Conservation (phyloP, 2,888 invertebrate genomes). For the Drosophila picticornis region DNA sequence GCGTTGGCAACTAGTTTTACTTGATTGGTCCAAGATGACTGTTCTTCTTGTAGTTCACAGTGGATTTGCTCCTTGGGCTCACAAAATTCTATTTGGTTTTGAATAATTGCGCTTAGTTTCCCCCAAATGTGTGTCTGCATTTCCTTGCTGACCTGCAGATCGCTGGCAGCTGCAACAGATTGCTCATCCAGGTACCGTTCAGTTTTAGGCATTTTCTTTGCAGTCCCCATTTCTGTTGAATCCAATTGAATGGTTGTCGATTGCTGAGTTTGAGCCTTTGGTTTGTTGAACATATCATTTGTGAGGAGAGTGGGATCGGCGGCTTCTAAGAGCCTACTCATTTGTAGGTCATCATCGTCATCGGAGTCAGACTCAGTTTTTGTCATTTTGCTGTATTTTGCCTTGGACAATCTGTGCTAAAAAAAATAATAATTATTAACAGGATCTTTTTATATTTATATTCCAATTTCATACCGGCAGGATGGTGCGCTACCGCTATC, state of each 20-base stretch:
- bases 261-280: not conserved
- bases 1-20: slow-evolving; percentile 2
- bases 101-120: not conserved
- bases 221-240: not conserved
- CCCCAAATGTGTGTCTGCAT: slow-evolving; percentile 10
- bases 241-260: not conserved
- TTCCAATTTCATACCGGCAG: not conserved
- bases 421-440: not conserved
- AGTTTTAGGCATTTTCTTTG: not conserved
- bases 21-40: not conserved
- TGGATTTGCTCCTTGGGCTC: not conserved
- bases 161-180: not conserved
- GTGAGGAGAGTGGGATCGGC: slow-evolving; percentile 74
- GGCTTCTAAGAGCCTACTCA: slow-evolving; percentile 74
- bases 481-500: not conserved
- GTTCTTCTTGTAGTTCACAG: not conserved
- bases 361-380: slow-evolving; percentile 46
- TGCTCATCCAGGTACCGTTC: slow-evolving; percentile 5
- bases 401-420: slow-evolving; percentile 3
- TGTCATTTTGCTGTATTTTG: not conserved
- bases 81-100: not conserved
- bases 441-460: slow-evolving; percentile 1
- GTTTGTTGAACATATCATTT: slow-evolving; percentile 69
- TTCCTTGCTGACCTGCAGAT: slow-evolving; percentile 5
- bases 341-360: slow-evolving; percentile 64